These are phyloP conservation scores for Phylloscopus whistleri DNA, from an alignment of 2,113 vertebrate species.

Conservation along the genomic window DNA sequence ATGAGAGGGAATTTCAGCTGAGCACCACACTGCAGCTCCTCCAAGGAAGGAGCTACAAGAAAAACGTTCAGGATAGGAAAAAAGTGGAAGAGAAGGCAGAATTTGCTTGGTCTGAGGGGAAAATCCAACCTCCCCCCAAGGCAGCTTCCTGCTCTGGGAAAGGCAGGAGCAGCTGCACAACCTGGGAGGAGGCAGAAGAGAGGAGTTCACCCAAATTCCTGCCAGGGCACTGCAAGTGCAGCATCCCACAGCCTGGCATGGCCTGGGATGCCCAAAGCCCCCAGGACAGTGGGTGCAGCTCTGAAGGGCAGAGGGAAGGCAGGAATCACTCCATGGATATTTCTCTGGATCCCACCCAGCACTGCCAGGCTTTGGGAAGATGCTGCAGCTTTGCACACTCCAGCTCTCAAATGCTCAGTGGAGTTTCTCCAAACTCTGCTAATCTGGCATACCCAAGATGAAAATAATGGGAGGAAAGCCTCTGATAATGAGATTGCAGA, in stretches of 20 bases:
- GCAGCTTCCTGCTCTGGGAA: neutral
- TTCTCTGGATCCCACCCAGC: neutral
- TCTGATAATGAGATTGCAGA: neutral
- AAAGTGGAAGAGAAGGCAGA: neutral
- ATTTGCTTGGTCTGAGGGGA: neutral
- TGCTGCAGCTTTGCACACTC: neutral
- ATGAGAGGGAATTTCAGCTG: neutral
- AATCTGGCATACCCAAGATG: neutral
- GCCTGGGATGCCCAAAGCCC: neutral
- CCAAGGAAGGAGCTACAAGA: neutral
- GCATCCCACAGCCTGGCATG: neutral
- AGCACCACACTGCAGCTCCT: neutral
- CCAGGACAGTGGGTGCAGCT: neutral
- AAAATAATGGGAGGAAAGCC: neutral
- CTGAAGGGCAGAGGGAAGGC: neutral
- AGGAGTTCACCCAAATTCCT: fast-evolving
- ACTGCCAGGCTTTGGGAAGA: neutral
- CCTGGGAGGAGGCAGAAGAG: neutral
- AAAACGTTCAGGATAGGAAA: neutral
- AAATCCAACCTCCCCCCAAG: neutral
- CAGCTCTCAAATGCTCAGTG: neutral
- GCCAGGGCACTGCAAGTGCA: no score
- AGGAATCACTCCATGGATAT: fast-evolving
- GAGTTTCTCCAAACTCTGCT: neutral
- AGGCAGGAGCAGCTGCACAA: neutral